A percentile compares a stretch with the other conserved stretches of the same genome.
phyloP scores from a whole-genome alignment of 1,140 invertebrate genomes.

The Sitodiplosis mosellana region DNA sequence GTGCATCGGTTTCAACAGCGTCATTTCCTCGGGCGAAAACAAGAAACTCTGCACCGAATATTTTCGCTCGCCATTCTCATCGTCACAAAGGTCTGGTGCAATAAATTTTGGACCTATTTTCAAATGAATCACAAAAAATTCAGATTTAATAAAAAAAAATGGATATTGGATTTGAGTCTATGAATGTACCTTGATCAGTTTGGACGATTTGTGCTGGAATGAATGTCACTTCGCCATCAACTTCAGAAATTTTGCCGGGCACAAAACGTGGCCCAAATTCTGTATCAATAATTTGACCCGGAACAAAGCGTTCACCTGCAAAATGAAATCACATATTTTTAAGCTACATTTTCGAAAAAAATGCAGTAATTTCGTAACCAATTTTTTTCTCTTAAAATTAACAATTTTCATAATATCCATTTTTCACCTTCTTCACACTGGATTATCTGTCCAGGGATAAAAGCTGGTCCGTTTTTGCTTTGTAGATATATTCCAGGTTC shows the following conservation, averaged over 20 bases:
- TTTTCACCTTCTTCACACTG: conserved; percentile 36
- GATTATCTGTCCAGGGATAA: conserved; percentile 54
- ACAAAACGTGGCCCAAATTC: conserved; percentile 51
- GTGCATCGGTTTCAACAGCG: conserved; percentile 37
- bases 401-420: too few relatives aligned
- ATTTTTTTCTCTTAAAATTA: too few relatives aligned
- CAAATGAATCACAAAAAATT: conserved; percentile 28
- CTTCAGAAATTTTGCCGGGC: conserved; percentile 48
- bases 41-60: conserved; percentile 60
- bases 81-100: conserved; percentile 44
- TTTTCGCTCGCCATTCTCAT: conserved; percentile 44
- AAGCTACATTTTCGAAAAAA: too few relatives aligned
- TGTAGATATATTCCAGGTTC: conserved; percentile 53
- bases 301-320: conserved; percentile 40
- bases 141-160: conserved; percentile 46
- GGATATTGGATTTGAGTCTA: conserved; percentile 47
- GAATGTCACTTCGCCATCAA: conserved; percentile 45
- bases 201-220: conserved; percentile 46
- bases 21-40: conserved; percentile 47
- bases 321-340: too few relatives aligned
- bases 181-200: conserved; percentile 27
- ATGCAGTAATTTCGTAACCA: too few relatives aligned
- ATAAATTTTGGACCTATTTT: conserved; percentile 40
- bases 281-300: conserved; percentile 54
- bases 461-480: conserved; percentile 48